These are phyloP conservation scores for Netelia melanura DNA, from an alignment of 2,888 invertebrate species.

Conservation along the genomic window DNA sequence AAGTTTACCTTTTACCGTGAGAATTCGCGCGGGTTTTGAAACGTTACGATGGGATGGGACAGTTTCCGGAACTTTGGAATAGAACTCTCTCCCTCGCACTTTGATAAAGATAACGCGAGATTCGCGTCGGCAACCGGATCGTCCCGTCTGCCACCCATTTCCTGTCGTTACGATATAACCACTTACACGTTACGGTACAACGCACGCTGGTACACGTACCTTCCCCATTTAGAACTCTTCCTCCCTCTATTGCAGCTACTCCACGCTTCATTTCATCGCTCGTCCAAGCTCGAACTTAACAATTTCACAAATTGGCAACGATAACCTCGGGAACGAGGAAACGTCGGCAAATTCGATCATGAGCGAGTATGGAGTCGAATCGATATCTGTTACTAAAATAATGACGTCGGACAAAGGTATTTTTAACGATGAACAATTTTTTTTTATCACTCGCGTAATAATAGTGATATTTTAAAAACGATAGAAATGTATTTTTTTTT, in stretches of 20 bases:
- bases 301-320: background rate
- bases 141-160: conserved; percentile 4
- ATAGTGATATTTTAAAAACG: no score
- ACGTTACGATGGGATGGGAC: conserved; percentile 58
- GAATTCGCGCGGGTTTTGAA: conserved; percentile 15
- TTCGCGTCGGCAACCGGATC: background rate
- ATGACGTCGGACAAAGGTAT: no score
- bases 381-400: background rate
- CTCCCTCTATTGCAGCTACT: background rate
- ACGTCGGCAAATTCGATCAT: background rate
- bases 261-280: background rate
- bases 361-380: background rate
- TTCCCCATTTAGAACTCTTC: conserved; percentile 32
- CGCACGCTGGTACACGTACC: conserved; percentile 21
- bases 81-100: conserved; percentile 42
- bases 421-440: no score
- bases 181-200: conserved; percentile 48
- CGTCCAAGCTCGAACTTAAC: background rate
- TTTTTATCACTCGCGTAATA: no score
- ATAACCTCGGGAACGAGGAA: background rate
- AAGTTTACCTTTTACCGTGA: conserved; percentile 48
- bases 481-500: no score
- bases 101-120: conserved; percentile 57
- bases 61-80: conserved; percentile 55
- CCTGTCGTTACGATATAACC: conserved; percentile 25